Evolutionary conservation across 1,140 invertebrate species (phyloP).

Genomic region (Drosophila repleta): DNA sequence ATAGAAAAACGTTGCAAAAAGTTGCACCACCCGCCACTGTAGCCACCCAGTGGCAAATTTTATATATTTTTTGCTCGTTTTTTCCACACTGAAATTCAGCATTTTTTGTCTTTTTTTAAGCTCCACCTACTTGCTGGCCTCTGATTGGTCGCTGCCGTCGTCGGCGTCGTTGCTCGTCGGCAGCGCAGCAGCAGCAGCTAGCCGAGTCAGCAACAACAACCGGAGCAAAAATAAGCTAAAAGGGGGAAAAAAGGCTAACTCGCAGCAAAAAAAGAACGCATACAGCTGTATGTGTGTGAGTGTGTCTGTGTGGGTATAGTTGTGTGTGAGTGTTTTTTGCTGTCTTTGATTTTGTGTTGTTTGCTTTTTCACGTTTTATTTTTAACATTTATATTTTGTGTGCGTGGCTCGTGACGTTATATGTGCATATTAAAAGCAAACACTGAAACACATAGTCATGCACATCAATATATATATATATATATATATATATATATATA

Average conservation of each 20-base stretch:
- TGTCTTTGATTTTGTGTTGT: conserved; percentile 78
- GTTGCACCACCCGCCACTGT: conserved; percentile 43
- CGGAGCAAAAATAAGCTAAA: conserved; percentile 67
- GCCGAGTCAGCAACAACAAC: conserved; percentile 50
- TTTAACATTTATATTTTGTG: conserved; percentile 82
- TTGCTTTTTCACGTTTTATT: conserved; percentile 82
- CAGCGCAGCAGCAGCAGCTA: conserved; percentile 32
- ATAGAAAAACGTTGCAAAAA: conserved; percentile 82
- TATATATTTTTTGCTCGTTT: conserved; percentile 71
- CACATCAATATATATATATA: conserved; percentile 4
- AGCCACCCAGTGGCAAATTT: conserved; percentile 31
- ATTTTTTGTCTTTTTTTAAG: conserved; percentile 83
- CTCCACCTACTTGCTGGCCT: conserved; percentile 81
- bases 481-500: too few species aligned
- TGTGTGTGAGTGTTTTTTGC: conserved; percentile 49
- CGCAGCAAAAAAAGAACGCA: conserved; percentile 61
- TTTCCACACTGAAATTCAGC: conserved; percentile 54
- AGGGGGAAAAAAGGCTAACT: conserved; percentile 79
- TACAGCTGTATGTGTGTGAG: conserved; percentile 7
- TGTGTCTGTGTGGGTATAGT: conserved; percentile 11
- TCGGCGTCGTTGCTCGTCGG: conserved; percentile 28
- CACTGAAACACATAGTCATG: conserved; percentile 1
- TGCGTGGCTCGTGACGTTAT: conserved; percentile 66
- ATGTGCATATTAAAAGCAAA: conserved; percentile 43
- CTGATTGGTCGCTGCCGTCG: conserved; percentile 69